phyloP scores from a whole-genome alignment of 2,888 invertebrate genomes.

The Melieria crassipennis region DNA sequence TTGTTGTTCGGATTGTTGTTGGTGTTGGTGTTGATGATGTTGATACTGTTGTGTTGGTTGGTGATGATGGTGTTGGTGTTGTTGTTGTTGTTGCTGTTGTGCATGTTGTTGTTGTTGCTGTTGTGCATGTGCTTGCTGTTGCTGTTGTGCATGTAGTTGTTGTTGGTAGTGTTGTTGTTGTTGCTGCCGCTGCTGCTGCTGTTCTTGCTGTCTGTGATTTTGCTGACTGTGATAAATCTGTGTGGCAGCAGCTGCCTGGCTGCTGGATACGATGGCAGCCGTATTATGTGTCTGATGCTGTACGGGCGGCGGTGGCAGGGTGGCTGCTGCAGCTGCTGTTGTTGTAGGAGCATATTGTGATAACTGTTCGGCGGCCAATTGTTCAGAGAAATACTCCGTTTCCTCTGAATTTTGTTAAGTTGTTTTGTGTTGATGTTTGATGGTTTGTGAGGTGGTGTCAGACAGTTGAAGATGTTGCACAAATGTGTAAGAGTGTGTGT shows the following conservation, averaged over 20 bases:
- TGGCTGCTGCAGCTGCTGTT: constrained; percentile 51
- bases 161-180: constrained; percentile 45
- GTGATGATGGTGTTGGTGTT: constrained; percentile 48
- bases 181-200: constrained; percentile 49
- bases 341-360: constrained; percentile 65
- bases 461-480: constrained; percentile 40
- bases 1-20: constrained; percentile 41
- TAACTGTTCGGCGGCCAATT: constrained; percentile 67
- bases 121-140: constrained; percentile 35
- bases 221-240: constrained; percentile 47
- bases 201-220: constrained; percentile 47
- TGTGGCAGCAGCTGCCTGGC: constrained; percentile 53
- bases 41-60: constrained; percentile 51
- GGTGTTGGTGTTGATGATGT: constrained; percentile 48
- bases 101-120: constrained; percentile 45
- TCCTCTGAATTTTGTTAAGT: constrained; percentile 52
- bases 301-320: constrained; percentile 61
- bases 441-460: constrained; percentile 31
- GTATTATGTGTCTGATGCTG: constrained; percentile 66
- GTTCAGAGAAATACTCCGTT: constrained; percentile 67
- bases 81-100: constrained; percentile 47
- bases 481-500: constrained; percentile 23
- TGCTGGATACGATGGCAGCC: constrained; percentile 61
- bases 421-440: constrained; percentile 21
- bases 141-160: constrained; percentile 45